Evolutionary conservation across 2,888 invertebrate species (phyloP).

Genomic region (Microdon myrmicae): DNA sequence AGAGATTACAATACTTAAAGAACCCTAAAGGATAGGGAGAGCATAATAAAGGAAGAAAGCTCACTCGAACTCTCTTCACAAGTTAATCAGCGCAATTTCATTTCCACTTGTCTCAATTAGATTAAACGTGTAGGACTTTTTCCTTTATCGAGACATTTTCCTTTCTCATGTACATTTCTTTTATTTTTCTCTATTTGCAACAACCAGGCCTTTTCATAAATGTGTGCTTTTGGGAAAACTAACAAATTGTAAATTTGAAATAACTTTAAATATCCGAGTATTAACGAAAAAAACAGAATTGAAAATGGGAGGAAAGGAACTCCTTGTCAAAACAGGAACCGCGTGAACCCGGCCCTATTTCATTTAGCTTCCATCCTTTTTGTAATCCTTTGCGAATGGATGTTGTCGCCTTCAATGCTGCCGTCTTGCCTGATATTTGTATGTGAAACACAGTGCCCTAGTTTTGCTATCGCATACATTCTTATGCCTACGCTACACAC

Average conservation of each 20-base stretch:
- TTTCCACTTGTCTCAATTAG: slow-evolving; percentile 42
- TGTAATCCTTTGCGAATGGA: slow-evolving; percentile 2
- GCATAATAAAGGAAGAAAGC: slow-evolving; percentile 25
- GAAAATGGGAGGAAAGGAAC: background rate
- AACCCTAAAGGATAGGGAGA: slow-evolving; percentile 21
- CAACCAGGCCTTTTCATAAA: no score
- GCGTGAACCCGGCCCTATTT: slow-evolving; percentile 1
- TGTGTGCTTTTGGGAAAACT: no score
- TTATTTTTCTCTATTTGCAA: slow-evolving; percentile 13
- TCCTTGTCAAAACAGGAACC: background rate
- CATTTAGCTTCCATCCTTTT: slow-evolving; percentile 13
- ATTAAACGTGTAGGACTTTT: slow-evolving; percentile 35
- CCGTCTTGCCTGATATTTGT: slow-evolving; percentile 53
- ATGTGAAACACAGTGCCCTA: slow-evolving; percentile 65
- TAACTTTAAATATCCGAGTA: no score
- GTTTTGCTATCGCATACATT: slow-evolving; percentile 57
- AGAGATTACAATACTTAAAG: no score
- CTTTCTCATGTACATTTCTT: slow-evolving; percentile 18
- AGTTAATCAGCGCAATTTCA: slow-evolving; percentile 48
- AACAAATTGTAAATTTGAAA: no score
- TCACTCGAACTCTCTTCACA: slow-evolving; percentile 23
- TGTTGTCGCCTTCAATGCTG: slow-evolving; percentile 1
- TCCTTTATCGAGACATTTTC: no score
- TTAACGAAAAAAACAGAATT: no score
- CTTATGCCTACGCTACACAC: slow-evolving; percentile 23